Percentiles rank a stretch among this genome's conserved stretches.
These are phyloP conservation scores for Hylia prasina DNA, from an alignment of 2,113 vertebrate species.

Conservation along the genomic window DNA sequence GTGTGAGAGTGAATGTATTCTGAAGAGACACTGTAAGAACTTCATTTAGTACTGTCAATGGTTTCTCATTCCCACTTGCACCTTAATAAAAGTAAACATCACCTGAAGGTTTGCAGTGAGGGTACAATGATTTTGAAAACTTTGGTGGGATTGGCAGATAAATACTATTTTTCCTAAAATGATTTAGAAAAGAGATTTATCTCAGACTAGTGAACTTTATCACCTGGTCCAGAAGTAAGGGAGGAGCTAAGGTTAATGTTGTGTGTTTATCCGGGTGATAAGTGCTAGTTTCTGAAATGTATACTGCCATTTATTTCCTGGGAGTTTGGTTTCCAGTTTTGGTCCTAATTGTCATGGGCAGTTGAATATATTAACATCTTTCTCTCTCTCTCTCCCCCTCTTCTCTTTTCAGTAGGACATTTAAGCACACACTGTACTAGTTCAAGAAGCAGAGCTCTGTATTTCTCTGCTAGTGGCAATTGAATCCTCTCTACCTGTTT, in stretches of 20 bases:
- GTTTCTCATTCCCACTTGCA: constrained; percentile 39
- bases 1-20: constrained; percentile 22
- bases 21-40: constrained; percentile 22
- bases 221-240: not conserved
- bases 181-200: constrained; percentile 37
- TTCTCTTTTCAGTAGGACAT: not conserved
- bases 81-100: constrained; percentile 60
- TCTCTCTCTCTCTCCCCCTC: not conserved
- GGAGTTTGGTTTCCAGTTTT: not conserved
- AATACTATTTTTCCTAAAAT: constrained; percentile 24
- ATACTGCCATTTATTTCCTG: not conserved
- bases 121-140: constrained; percentile 25
- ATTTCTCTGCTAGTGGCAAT: not conserved
- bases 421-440: not conserved
- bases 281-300: not conserved
- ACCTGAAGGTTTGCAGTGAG: constrained; percentile 23
- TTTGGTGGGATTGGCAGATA: not conserved
- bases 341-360: not conserved
- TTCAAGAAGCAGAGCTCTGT: not conserved
- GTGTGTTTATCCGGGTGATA: not conserved
- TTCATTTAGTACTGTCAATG: constrained; percentile 27
- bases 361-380: not conserved
- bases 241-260: not conserved
- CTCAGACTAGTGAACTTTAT: not conserved
- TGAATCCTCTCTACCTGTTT: not conserved